These are phyloP conservation scores for Agrilus mali DNA, from an alignment of 2,888 invertebrate genomes.

Conservation along the genomic window DNA sequence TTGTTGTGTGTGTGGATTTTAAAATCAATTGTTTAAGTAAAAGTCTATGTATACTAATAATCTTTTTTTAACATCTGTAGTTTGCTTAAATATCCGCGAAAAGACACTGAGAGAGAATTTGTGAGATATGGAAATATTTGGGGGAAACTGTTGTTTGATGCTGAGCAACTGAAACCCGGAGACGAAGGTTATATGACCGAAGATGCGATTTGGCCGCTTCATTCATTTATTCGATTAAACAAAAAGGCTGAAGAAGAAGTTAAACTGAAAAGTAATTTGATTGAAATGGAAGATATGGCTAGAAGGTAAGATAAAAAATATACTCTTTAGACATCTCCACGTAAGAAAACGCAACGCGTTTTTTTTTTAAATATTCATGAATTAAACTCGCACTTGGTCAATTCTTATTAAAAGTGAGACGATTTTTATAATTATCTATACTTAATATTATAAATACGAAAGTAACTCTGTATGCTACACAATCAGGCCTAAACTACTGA, in stretches of 20 bases:
- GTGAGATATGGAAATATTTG: slow-evolving; percentile 27
- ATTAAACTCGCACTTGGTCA: too few relatives aligned
- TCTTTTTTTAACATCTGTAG: slow-evolving; percentile 17
- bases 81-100: slow-evolving; percentile 34
- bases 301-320: slow-evolving; percentile 30
- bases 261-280: slow-evolving; percentile 32
- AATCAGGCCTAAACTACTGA: too few relatives aligned
- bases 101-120: slow-evolving; percentile 27
- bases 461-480: too few relatives aligned
- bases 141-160: slow-evolving; percentile 27
- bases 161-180: slow-evolving; percentile 28
- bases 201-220: slow-evolving; percentile 35
- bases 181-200: slow-evolving; percentile 18
- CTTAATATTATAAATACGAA: too few relatives aligned
- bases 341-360: too few relatives aligned
- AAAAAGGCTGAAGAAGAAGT: slow-evolving; percentile 22
- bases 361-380: too few relatives aligned
- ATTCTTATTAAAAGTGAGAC: too few relatives aligned
- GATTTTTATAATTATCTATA: too few relatives aligned
- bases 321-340: too few relatives aligned
- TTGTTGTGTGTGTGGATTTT: too few relatives aligned
- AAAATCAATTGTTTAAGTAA: too few relatives aligned
- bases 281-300: slow-evolving; percentile 33
- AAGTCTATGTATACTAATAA: neutral
- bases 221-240: slow-evolving; percentile 37